Evolutionary conservation across 2,888 invertebrate species (phyloP).

Genomic region (Athrips mouffetella): DNA sequence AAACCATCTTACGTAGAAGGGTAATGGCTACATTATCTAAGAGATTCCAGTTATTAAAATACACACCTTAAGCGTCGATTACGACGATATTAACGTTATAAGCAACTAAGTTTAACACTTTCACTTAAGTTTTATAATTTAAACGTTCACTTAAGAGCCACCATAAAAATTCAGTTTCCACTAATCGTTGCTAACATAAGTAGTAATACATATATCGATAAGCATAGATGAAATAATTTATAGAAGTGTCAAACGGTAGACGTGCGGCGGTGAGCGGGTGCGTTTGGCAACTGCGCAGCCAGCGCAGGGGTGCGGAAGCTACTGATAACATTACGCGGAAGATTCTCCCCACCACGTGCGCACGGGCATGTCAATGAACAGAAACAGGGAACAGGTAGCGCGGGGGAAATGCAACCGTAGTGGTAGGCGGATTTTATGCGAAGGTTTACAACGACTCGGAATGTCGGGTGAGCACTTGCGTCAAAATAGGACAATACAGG

Average conservation of each 20-base stretch:
- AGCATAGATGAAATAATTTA: conserved; percentile 24
- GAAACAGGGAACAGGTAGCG: conserved; percentile 74
- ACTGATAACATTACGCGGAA: conserved; percentile 77
- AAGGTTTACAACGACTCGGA: conserved; percentile 15
- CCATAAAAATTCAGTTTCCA: not conserved
- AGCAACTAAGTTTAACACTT: conserved; percentile 32
- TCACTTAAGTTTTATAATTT: conserved; percentile 29
- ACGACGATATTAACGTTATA: conserved; percentile 28
- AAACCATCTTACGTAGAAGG: not conserved
- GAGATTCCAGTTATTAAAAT: conserved; percentile 20
- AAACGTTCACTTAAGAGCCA: not conserved
- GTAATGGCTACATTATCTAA: conserved; percentile 5
- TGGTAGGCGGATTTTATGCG: conserved; percentile 27
- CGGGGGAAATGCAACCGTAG: conserved; percentile 37
- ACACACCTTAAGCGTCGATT: conserved; percentile 34
- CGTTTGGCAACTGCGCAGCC: conserved; percentile 73
- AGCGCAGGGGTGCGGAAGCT: conserved; percentile 73
- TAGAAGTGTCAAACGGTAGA: conserved; percentile 62
- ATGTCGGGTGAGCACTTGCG: conserved; percentile 5
- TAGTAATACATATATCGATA: not conserved
- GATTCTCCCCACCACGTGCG: conserved; percentile 63
- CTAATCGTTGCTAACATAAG: not conserved
- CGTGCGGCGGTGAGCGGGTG: conserved; percentile 73
- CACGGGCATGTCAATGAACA: conserved; percentile 57
- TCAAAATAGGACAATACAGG: conserved; percentile 2